Conservation (phyloP, 1,140 invertebrate species). For the Drosophila melanica region DNA sequence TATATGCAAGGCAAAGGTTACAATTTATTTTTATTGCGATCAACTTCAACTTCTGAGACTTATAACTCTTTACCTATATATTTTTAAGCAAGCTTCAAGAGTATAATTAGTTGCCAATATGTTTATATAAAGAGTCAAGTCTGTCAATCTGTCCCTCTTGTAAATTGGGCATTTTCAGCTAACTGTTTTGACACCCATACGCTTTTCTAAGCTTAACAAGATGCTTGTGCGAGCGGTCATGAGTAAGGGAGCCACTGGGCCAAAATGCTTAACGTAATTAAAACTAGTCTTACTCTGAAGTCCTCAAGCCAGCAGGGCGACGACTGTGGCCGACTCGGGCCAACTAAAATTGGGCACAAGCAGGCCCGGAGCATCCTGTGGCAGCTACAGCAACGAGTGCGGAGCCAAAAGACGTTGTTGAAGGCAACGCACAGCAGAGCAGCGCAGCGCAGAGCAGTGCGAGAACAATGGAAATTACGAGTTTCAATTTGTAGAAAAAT, state of each 20-base stretch:
- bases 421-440: conserved; percentile 13
- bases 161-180: not conserved
- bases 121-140: not conserved
- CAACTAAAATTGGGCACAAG: conserved; percentile 47
- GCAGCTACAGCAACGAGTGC: not conserved
- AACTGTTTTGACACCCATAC: not conserved
- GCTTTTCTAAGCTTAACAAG: not conserved
- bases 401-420: conserved; percentile 27
- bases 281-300: conserved; percentile 71
- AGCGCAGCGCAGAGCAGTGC: conserved; percentile 45
- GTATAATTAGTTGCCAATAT: not conserved
- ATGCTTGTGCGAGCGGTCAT: not conserved
- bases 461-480: conserved; percentile 83
- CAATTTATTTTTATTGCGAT: too few relatives aligned
- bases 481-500: conserved; percentile 83
- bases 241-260: conserved; percentile 29
- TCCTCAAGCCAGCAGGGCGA: conserved; percentile 27
- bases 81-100: not conserved
- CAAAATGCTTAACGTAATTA: conserved; percentile 78
- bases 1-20: not conserved
- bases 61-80: too few relatives aligned
- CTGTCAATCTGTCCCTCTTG: not conserved
- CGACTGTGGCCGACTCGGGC: conserved; percentile 6
- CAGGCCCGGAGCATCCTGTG: conserved; percentile 1
- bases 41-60: too few relatives aligned